A percentile compares a stretch with the other conserved stretches of the same genome.
phyloP scores from a whole-genome alignment of 2,888 invertebrate genomes.

The Stenotaenia linearis region DNA sequence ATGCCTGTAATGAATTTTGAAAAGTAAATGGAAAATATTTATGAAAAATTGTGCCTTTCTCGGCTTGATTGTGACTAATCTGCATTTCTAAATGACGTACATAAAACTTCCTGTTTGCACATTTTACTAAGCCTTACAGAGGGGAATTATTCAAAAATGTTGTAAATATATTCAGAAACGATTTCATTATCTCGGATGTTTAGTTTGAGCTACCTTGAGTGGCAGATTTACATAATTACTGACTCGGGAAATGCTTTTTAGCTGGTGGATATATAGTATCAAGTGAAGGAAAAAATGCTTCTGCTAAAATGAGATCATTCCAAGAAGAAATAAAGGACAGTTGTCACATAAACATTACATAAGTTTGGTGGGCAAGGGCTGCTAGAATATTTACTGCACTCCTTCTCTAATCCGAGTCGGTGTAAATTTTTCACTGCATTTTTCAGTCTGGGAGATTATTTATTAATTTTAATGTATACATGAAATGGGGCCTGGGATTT shows the following conservation, averaged over 20 bases:
- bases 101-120: no score
- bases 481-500: no score
- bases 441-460: no score
- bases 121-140: neutral
- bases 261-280: neutral
- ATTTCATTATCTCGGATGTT: neutral
- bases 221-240: neutral
- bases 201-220: neutral
- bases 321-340: neutral
- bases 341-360: no score
- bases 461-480: no score
- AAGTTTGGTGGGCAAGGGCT: neutral
- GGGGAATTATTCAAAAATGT: neutral
- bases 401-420: neutral
- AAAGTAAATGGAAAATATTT: no score
- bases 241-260: neutral
- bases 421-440: neutral
- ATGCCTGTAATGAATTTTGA: no score
- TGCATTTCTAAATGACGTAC: no score
- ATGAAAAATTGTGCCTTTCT: no score
- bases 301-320: neutral
- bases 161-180: neutral
- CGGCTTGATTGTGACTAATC: no score
- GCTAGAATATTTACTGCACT: neutral
- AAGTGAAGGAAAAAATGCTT: neutral